Evolutionary conservation across 2,888 invertebrate species (phyloP).

Genomic region (Incurvaria masculella): DNA sequence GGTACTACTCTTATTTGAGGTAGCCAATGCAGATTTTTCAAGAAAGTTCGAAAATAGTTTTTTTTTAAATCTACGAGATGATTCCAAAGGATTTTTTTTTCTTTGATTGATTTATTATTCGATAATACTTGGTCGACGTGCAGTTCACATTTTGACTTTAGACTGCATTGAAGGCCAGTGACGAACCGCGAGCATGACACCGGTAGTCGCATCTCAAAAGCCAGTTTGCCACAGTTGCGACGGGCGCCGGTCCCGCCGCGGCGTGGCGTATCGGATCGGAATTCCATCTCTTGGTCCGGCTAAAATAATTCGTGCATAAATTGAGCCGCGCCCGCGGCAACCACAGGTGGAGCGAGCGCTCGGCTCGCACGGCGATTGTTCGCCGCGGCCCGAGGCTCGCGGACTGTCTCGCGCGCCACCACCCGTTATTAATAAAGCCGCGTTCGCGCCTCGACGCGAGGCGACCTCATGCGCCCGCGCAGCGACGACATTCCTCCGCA

Average conservation of each 20-base stretch:
- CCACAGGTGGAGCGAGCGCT: slow-evolving; percentile 35
- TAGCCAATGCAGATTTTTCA: too few species aligned
- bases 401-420: slow-evolving; percentile 25
- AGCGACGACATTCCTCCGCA: slow-evolving; percentile 50
- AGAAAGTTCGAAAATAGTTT: slow-evolving; percentile 23
- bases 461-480: slow-evolving; percentile 13
- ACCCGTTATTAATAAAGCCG: slow-evolving; percentile 51
- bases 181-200: not conserved
- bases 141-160: too few species aligned
- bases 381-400: slow-evolving; percentile 22
- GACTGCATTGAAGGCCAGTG: slow-evolving; percentile 24
- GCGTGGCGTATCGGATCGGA: too few species aligned
- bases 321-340: slow-evolving; percentile 29
- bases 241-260: too few species aligned
- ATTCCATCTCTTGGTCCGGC: slow-evolving; percentile 14
- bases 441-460: slow-evolving; percentile 42
- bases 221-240: too few species aligned
- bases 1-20: too few species aligned
- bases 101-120: too few species aligned
- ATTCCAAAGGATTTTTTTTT: too few species aligned
- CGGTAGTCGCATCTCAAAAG: not conserved
- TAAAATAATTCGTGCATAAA: slow-evolving; percentile 36
- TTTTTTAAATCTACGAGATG: slow-evolving; percentile 16
- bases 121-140: too few species aligned
- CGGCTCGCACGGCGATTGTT: slow-evolving; percentile 30